Evolutionary conservation across 2,888 invertebrate genomes (phyloP), one percentile per base, ranked within the genome.

Genomic region (Drosophila demipolita): DNA sequence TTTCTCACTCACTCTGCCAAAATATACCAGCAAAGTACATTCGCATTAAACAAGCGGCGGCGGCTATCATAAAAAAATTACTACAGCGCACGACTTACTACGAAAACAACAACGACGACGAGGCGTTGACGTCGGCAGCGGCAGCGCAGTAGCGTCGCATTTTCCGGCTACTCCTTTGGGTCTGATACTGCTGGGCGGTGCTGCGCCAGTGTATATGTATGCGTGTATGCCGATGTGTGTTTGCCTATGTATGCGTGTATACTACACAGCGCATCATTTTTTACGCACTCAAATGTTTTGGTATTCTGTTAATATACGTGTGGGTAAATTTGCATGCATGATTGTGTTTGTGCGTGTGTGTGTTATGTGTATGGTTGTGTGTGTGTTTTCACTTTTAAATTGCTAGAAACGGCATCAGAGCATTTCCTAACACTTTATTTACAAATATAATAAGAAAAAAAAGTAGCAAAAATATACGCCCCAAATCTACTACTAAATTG

Each of bases 31-130:
- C 29, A 57, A 57, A 57, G 29, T 73, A 69, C 66, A 75, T 64
- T 75, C 45, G 59, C 70, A 71, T 62, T 67, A 53, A 65, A 80
- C 69, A 61, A 80, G 81, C 78, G 75, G 70, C 75, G 62, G 72
- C 75, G 74, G 69, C 63, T 73, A 79, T 75, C 61, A 63, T 35
- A 73, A 80, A 76, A 80, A 79, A 82, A 83, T 71, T 83, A 83
- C 88, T 88, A 78, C 77, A 82, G 82, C 79, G 62, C 83, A 79
- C 83, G 87, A 80, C 83, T 86, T 83, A 83, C 83, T 83, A 83
- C 83, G 82, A 87, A 87, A 84, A 75, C 86, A 80, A 79, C 85
- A 64, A 74, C 87, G 71, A 75, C 74, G 73, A 67, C 66, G 54
- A 61, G 23, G 63, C 62, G 60, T 23, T 45, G 63, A 63, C 68